Conservation (phyloP, 2,797 vertebrate species). For the Falco biarmicus region DNA sequence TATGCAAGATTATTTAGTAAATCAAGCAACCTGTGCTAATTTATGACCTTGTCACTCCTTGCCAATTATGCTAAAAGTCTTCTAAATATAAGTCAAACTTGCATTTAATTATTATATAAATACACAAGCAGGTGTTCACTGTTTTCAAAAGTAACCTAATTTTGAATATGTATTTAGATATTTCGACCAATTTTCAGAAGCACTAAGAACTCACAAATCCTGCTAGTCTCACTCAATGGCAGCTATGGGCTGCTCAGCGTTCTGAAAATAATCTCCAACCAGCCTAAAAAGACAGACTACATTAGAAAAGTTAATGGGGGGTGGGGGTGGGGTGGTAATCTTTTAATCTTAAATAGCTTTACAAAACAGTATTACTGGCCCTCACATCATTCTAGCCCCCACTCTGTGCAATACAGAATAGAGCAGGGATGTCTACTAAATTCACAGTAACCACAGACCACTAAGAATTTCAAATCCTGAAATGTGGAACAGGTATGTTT, state of each 20-base stretch:
- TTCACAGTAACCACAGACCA: not conserved
- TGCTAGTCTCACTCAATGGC: not conserved
- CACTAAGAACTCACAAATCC: not conserved
- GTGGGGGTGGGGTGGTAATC: not conserved
- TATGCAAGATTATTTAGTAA: not conserved
- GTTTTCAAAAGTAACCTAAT: not conserved
- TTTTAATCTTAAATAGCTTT: not conserved
- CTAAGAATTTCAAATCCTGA: not conserved
- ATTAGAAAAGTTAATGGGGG: not conserved
- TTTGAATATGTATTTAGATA: not conserved
- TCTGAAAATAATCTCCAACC: not conserved
- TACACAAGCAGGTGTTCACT: not conserved
- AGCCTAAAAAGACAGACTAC: not conserved
- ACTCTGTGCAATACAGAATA: not conserved
- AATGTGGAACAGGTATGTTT: not conserved
- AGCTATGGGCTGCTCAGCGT: not conserved
- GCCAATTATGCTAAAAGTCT: not conserved
- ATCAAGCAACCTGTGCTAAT: not conserved
- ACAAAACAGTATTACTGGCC: not conserved
- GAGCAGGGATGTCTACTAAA: not conserved
- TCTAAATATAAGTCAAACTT: not conserved
- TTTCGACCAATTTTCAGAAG: not conserved
- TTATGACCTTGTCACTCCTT: not conserved
- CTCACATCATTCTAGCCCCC: not conserved
- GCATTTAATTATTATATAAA: not conserved